Base-by-base conservation (phyloP, 2,797 vertebrate species). In the Sebastes steindachneri region DNA sequence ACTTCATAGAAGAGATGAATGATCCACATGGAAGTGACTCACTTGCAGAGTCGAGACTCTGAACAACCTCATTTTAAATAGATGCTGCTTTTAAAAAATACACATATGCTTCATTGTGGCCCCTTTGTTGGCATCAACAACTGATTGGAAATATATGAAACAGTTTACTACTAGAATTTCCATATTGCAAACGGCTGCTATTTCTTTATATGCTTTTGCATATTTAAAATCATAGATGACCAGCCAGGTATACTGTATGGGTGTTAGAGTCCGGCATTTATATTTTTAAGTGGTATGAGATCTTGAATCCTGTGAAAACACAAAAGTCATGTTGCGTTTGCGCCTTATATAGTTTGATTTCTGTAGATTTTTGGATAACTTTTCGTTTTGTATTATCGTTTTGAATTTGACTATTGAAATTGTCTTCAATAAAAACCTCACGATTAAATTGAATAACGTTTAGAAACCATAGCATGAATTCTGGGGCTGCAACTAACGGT, bases 1-100 rank as follows among this genome's bases (percentile, higher is more conserved):
- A 72, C 77, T 79, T 77, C 41, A 64, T 70, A 59, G 23, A 75
- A 51, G 54, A 72, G 75, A 84, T 67, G 59, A 81, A 80, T 73
- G 54, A 67, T 71, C 59, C 31, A 48, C 9, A 5, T 75, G 26
- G 59, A 77, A 79, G 67, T 68, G 65, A 64, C 64, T 81, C 62
- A 68, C 59, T 83, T 70, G 41, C 64, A 75, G 60, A 66, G 35
- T 75, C 19, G 31, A 17, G 57, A 80, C 60, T 74, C 62, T 41
- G 53, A 68, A 21, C 45, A 72, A n/a, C 31, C 29, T 53, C 65
- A 78, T 75, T 66, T 37, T 51, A 35, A 77, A 64, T 64, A 19
- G 51, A 62, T 68, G 10, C 19, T 33, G 26, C 26, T 79, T 76
- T 57, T 3, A n/a, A 59, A 64, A 63, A 37, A 75, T n/a, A 9